Evolutionary conservation across 2,888 invertebrate genomes (phyloP).

Genomic region (Eupithecia inturbata): DNA sequence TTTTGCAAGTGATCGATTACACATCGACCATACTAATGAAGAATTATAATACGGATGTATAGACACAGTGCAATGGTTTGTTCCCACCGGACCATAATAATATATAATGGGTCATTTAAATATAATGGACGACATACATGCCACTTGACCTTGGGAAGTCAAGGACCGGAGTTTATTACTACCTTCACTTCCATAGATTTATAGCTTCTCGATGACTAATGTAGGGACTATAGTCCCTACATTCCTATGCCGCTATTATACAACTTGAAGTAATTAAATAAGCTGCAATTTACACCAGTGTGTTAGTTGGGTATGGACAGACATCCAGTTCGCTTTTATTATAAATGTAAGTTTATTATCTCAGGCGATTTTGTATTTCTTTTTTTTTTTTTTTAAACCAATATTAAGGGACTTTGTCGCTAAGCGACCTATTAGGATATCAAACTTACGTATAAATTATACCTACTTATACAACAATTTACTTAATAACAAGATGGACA

Average conservation of each 20-base stretch:
- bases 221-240: slow-evolving; percentile 5
- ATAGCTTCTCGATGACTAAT: neutral
- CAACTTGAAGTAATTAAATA: too few species aligned
- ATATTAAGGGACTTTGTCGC: too few species aligned
- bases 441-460: too few species aligned
- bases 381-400: too few species aligned
- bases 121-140: slow-evolving; percentile 55
- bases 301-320: too few species aligned
- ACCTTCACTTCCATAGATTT: slow-evolving; percentile 3
- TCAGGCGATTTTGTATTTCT: neutral
- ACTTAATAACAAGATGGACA: too few species aligned
- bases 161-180: slow-evolving; percentile 51
- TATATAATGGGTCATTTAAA: slow-evolving; percentile 60
- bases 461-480: too few species aligned
- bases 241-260: too few species aligned
- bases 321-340: neutral
- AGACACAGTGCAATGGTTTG: slow-evolving; percentile 10
- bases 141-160: slow-evolving; percentile 57
- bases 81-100: slow-evolving; percentile 57
- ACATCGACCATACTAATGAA: slow-evolving; percentile 4
- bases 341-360: neutral
- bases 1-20: neutral
- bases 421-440: too few species aligned
- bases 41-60: slow-evolving; percentile 3
- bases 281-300: too few species aligned